Evolutionary conservation across 2,113 vertebrate genomes (phyloP), one percentile per base, ranked within the genome.

Genomic region (Solea senegalensis): DNA sequence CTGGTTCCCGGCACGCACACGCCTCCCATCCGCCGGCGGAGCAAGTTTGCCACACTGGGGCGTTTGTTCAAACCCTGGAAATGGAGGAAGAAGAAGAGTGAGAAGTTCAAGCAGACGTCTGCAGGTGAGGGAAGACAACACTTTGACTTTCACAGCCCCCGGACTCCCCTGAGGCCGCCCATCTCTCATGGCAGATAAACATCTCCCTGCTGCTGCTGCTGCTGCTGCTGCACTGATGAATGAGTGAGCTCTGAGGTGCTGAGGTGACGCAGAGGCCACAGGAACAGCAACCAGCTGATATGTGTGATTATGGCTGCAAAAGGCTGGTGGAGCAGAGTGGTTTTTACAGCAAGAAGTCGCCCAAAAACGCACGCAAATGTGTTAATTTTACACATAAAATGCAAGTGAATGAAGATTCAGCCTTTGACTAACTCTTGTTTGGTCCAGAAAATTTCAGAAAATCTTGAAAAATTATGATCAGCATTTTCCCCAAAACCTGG

Each of bases 21-120:
- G 0, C 98, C 98, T 12, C 97, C 98, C 0, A 99, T 99, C 72
- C 94, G 98, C 41, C 94, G 97, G 72, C 93, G 97, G 73, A 99
- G 97, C 91, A 99, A 98, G 75, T 96, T 99, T 69, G 97, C 98
- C 79, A 97, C 92, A 34, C 90, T 99, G 0, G 98, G 98, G 9
- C 95, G 97, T 75, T 89, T 99, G 78, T 99, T 99, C 85, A 99
- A 98, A 83, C 98, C 98, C 3, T 99, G 98, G 98, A 99, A 99
- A 72, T 99, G 98, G 98, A 96, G 98, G 88, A 99, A 99, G 95
- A 99, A 99, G 94, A 99, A 99, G 92, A 99, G 97, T 1, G 98
- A 99, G 78, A 98, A 97, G 89, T 99, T 99, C 83, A 98, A 98
- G 84, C 97, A 99, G 84, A 98, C 97, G 0, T 99, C 98, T 63